Evolutionary conservation across 2,113 vertebrate genomes (phyloP), one percentile per base, ranked within the genome.

Genomic region (Otus sunia): DNA sequence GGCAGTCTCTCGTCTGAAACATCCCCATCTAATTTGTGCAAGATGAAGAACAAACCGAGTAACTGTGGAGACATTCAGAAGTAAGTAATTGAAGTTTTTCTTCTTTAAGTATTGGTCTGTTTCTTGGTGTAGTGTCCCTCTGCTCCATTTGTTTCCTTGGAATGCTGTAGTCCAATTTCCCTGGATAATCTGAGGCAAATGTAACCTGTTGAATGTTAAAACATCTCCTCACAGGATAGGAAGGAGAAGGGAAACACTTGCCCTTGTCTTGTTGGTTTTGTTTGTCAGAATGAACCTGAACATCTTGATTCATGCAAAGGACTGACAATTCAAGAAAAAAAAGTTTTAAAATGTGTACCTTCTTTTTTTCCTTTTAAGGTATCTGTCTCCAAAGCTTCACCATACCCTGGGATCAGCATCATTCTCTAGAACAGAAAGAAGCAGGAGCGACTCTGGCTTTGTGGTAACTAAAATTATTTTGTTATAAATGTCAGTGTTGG

Each of bases 51-150:
- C 92, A 99, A 98, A 80, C 85, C 95, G 47, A 90, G 66, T 25
- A 56, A n/a, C 30, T 49, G 49, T 21, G 99, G 98, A 93, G 97
- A 98, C 88, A 99, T 99, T 86, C 98, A 99, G 55, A 99, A 97
- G 99, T 99, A 95, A 97, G 98, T 89, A 15, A 83, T 64, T 43
- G 6, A 36, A 14, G 32, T 56, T 74, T 67, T 49, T 76, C 27
- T 60, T 80, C 27, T 53, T 69, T 21, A 36, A 36, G 74, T 75
- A 20, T 23, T 71, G 27, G 8, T 68, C 58, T 78, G 4, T 56
- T 84, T 81, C 30, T 71, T 83, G 29, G 12, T 43, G 4, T 34
- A 32, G 47, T 66, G 79, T 47, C 60, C 13, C 10, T 75, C 56
- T 71, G 12, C n/a, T 86, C 56, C 23, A 0, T 56, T 84, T 87